Conservation (phyloP, 92 coral and sea anemone genomes). For the Galaxea fascicularis region DNA sequence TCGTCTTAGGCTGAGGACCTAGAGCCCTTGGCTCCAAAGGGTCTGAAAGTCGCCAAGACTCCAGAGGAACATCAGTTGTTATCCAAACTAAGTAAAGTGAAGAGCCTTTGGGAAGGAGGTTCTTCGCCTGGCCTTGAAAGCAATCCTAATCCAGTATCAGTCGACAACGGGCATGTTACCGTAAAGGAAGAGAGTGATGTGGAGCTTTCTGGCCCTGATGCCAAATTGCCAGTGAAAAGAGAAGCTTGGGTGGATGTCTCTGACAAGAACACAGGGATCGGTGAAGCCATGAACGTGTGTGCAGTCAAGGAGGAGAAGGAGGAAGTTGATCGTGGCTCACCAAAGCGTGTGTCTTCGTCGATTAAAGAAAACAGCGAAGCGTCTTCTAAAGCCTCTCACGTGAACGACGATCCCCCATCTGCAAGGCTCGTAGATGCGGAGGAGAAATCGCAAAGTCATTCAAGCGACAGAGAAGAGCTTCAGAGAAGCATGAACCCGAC, state of each 20-base stretch:
- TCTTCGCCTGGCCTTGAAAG: background rate
- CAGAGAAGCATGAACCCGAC: background rate
- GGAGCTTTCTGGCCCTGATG: background rate
- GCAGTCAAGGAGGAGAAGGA: background rate
- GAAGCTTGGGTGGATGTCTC: constrained; percentile 13
- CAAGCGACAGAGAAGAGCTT: background rate
- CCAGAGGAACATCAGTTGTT: constrained; percentile 63
- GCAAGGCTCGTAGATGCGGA: background rate
- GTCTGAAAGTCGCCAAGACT: constrained; percentile 40
- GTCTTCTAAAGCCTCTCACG: background rate
- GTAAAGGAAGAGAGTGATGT: background rate
- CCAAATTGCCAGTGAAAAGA: background rate
- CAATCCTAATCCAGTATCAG: background rate
- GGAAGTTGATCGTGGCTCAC: background rate
- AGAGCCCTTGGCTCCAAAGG: constrained; percentile 4
- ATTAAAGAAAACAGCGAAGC: background rate
- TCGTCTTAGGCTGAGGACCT: constrained; percentile 23
- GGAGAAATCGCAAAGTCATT: background rate
- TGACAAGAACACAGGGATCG: background rate
- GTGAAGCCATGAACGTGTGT: background rate
- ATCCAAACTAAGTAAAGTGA: constrained; percentile 68
- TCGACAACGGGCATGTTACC: background rate
- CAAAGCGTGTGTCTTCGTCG: background rate
- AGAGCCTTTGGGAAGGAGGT: constrained; percentile 62
- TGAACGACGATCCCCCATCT: background rate